Conservation (phyloP, 2,888 invertebrate species). For the Euphydryas editha region DNA sequence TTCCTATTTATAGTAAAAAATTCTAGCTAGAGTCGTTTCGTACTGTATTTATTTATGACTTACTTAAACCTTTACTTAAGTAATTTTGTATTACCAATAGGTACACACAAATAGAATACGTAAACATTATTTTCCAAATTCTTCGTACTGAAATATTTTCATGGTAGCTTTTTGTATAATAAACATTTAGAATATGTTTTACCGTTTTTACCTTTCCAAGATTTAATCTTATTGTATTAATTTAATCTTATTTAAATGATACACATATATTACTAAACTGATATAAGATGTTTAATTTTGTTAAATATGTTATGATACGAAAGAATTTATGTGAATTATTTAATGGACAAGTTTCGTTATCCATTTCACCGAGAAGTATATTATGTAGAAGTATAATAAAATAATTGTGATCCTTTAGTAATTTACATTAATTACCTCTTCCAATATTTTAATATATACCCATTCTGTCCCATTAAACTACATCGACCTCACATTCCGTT, state of each 20-base stretch:
- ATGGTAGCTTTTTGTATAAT: background rate
- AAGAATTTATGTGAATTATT: slow-evolving; percentile 21
- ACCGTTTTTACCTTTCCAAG: background rate
- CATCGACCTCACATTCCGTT: slow-evolving; percentile 40
- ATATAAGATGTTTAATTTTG: slow-evolving; percentile 14
- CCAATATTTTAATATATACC: slow-evolving; percentile 18
- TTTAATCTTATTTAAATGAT: slow-evolving; percentile 5
- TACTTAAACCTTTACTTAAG: too few species aligned
- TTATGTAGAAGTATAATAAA: slow-evolving; percentile 35
- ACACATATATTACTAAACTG: slow-evolving; percentile 13
- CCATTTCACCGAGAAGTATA: slow-evolving; percentile 5
- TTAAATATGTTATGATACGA: slow-evolving; percentile 19
- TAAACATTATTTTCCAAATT: background rate
- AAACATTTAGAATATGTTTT: background rate
- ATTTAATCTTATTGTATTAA: background rate
- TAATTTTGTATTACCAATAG: too few species aligned
- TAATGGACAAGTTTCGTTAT: slow-evolving; percentile 35
- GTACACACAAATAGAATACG: background rate
- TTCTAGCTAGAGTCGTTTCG: too few species aligned
- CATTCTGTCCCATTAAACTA: slow-evolving; percentile 20
- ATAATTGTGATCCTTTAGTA: slow-evolving; percentile 30
- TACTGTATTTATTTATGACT: too few species aligned
- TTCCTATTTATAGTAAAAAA: too few species aligned
- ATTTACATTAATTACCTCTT: slow-evolving; percentile 17
- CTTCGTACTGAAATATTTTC: background rate